These are phyloP conservation scores for Mercenaria mercenaria DNA, from an alignment of 1,140 invertebrate genomes.

Conservation along the genomic window DNA sequence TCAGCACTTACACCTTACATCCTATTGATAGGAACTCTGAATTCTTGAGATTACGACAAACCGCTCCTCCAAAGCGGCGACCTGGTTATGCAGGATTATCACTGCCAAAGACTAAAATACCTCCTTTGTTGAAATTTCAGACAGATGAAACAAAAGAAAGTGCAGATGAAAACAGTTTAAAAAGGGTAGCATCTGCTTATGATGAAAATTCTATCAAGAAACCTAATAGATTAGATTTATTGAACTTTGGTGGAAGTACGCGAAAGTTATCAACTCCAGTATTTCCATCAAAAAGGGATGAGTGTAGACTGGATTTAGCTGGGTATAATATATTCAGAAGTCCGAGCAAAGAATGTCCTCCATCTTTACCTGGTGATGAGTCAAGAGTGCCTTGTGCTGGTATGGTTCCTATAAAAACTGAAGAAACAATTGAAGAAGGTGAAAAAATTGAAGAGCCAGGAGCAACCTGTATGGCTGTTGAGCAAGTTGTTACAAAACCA, in stretches of 20 bases:
- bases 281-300: slow-evolving; percentile 75
- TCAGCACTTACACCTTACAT: slow-evolving; percentile 52
- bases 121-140: slow-evolving; percentile 40
- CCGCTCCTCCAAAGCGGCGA: slow-evolving; percentile 61
- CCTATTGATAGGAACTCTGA: slow-evolving; percentile 65
- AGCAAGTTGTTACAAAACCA: slow-evolving; percentile 70
- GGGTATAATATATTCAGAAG: slow-evolving; percentile 78
- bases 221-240: slow-evolving; percentile 56
- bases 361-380: slow-evolving; percentile 28
- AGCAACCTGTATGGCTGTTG: slow-evolving; percentile 73
- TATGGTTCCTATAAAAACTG: slow-evolving; percentile 7
- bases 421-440: slow-evolving; percentile 78
- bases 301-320: slow-evolving; percentile 80
- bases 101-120: slow-evolving; percentile 57
- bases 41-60: slow-evolving; percentile 65
- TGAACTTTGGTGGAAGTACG: slow-evolving; percentile 10
- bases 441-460: slow-evolving; percentile 71
- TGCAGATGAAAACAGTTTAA: background rate
- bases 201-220: slow-evolving; percentile 45
- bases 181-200: background rate
- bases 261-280: slow-evolving; percentile 84
- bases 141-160: slow-evolving; percentile 24
- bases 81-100: slow-evolving; percentile 64
- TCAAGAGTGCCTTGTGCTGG: background rate
- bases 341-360: slow-evolving; percentile 67